These are phyloP conservation scores for Melolontha melolontha DNA, from an alignment of 2,888 invertebrate genomes.

Conservation along the genomic window DNA sequence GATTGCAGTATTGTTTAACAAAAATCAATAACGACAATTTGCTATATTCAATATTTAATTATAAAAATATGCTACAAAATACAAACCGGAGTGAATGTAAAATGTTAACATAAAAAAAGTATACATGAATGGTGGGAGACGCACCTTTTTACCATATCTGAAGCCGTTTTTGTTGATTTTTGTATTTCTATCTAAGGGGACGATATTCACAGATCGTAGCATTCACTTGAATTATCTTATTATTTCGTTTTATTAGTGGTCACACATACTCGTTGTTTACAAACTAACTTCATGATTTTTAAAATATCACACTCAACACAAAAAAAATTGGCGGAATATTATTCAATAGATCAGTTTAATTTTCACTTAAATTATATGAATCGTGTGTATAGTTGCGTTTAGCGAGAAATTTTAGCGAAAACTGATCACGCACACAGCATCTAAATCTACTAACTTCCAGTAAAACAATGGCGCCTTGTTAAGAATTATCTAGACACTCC, in stretches of 20 bases:
- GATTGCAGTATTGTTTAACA: constrained; percentile 9
- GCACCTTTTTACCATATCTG: constrained; percentile 66
- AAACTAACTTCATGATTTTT: constrained; percentile 36
- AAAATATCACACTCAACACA: constrained; percentile 1
- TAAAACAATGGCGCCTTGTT: constrained; percentile 32
- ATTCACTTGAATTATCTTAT: constrained; percentile 22
- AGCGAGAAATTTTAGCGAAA: background rate
- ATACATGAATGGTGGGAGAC: constrained; percentile 46
- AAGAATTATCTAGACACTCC: constrained; percentile 8
- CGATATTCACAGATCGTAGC: background rate
- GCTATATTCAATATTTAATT: constrained; percentile 1
- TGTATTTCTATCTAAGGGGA: constrained; percentile 28
- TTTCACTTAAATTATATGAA: constrained; percentile 2
- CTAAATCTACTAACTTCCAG: background rate
- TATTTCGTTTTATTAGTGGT: constrained; percentile 11
- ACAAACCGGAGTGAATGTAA: background rate
- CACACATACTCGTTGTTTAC: constrained; percentile 38
- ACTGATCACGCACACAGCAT: background rate
- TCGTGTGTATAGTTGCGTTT: background rate
- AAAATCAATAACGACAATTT: constrained; percentile 11
- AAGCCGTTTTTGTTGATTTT: constrained; percentile 63
- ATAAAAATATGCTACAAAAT: background rate
- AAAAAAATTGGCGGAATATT: constrained; percentile 1
- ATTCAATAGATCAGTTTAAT: background rate
- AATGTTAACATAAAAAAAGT: background rate